phyloP scores from a whole-genome alignment of 2,888 invertebrate species.

The Drosophila mimetica region DNA sequence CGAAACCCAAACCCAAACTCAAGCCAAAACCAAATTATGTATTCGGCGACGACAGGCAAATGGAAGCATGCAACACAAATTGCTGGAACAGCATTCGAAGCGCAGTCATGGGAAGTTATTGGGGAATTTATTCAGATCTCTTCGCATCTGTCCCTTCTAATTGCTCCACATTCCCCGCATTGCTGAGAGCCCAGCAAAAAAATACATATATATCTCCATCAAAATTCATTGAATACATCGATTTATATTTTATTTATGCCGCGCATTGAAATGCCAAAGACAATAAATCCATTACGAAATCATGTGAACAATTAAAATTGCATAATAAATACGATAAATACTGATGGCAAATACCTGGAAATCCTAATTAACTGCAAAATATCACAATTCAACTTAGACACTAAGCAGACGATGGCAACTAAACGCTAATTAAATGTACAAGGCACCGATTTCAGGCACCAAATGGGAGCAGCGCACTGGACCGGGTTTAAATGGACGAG shows the following conservation, averaged over 20 bases:
- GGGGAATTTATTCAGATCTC: conserved; percentile 10
- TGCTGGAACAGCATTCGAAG: conserved; percentile 34
- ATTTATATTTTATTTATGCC: conserved; percentile 62
- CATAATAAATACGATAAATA: conserved; percentile 78
- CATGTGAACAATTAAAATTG: conserved; percentile 77
- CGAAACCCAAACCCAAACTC: conserved; percentile 16
- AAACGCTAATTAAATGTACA: conserved; percentile 74
- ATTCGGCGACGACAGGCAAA: conserved; percentile 42
- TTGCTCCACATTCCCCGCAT: conserved; percentile 4
- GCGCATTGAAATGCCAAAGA: conserved; percentile 69
- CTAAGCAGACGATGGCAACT: conserved; percentile 48
- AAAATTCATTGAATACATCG: conserved; percentile 15
- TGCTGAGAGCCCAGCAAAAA: background rate
- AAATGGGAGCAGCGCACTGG: conserved; percentile 57
- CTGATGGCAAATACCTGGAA: conserved; percentile 74
- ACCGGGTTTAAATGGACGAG: conserved; percentile 50
- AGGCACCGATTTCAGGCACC: conserved; percentile 57
- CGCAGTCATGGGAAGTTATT: conserved; percentile 26
- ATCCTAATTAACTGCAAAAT: conserved; percentile 78
- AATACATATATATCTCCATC: conserved; percentile 39
- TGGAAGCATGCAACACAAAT: conserved; percentile 47
- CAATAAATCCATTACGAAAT: conserved; percentile 76
- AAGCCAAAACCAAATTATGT: conserved; percentile 60
- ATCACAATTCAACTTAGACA: conserved; percentile 70
- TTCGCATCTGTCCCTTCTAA: conserved; percentile 6